Evolutionary conservation across 1,140 invertebrate species (phyloP).

Genomic region (Megathymus violae): DNA sequence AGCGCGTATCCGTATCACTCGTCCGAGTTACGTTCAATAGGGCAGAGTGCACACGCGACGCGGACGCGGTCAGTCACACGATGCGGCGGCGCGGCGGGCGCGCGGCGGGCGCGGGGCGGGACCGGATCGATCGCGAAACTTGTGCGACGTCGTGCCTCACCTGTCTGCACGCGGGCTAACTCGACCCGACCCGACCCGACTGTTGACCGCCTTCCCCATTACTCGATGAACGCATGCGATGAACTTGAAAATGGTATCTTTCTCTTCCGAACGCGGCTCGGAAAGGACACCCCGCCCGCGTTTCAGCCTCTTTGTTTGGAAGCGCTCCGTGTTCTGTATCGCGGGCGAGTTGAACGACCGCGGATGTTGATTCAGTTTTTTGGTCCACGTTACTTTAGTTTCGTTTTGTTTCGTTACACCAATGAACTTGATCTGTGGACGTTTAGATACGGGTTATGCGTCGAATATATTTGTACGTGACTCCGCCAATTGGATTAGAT

Average conservation of each 20-base stretch:
- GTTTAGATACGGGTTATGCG: not conserved
- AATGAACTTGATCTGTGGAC: not conserved
- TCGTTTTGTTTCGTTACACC: not conserved
- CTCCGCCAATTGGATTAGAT: not conserved
- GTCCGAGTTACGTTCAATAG: slow-evolving; percentile 17
- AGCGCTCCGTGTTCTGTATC: slow-evolving; percentile 1
- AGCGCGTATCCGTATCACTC: not conserved
- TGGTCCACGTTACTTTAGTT: not conserved
- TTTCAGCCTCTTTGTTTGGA: slow-evolving; percentile 3
- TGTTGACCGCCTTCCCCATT: slow-evolving; percentile 29
- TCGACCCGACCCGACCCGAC: not conserved
- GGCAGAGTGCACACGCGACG: slow-evolving; percentile 18
- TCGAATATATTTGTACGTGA: not conserved
- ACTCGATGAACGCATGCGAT: slow-evolving; percentile 20
- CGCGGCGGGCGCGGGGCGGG: too few relatives aligned
- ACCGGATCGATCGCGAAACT: slow-evolving; percentile 20
- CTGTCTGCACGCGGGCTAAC: slow-evolving; percentile 14
- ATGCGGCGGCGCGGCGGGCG: not conserved
- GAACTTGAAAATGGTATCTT: slow-evolving; percentile 31
- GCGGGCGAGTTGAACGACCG: slow-evolving; percentile 2
- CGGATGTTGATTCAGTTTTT: slow-evolving; percentile 9
- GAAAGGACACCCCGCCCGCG: not conserved
- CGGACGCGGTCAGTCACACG: slow-evolving; percentile 20
- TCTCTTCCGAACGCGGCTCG: not conserved
- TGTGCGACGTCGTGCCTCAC: slow-evolving; percentile 8